phyloP scores from a whole-genome alignment of 2,888 invertebrate species.

The Orchesella flavescens region DNA sequence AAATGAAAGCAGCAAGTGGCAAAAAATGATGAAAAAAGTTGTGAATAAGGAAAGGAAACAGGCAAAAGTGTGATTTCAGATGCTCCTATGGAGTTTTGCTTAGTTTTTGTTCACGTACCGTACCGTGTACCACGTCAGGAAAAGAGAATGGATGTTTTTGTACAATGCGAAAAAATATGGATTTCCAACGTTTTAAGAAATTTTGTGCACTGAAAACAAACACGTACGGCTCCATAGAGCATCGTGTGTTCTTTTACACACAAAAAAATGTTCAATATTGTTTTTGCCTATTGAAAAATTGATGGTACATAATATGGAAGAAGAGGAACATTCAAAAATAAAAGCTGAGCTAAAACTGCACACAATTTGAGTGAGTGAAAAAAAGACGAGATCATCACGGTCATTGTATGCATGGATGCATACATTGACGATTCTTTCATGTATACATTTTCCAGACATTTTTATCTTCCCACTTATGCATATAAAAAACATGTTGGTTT shows the following conservation, averaged over 20 bases:
- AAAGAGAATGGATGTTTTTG: slow-evolving; percentile 21
- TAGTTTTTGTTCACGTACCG: slow-evolving; percentile 4
- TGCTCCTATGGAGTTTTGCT: slow-evolving; percentile 20
- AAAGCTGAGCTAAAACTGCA: not conserved
- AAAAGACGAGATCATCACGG: slow-evolving; percentile 18
- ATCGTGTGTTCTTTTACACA: too few relatives aligned
- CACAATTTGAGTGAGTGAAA: slow-evolving; percentile 2
- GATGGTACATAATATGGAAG: slow-evolving; percentile 13
- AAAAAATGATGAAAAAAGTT: slow-evolving; percentile 21
- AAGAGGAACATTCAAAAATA: not conserved
- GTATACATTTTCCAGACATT: not conserved
- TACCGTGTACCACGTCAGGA: slow-evolving; percentile 2
- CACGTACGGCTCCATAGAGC: too few relatives aligned
- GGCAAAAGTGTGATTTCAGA: slow-evolving; percentile 23
- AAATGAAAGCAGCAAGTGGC: slow-evolving; percentile 47
- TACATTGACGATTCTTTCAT: not conserved
- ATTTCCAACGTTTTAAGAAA: not conserved
- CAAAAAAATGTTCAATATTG: slow-evolving; percentile 25
- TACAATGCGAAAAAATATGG: slow-evolving; percentile 14
- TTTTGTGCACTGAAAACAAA: not conserved
- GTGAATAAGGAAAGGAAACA: slow-evolving; percentile 2
- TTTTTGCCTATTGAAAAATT: slow-evolving; percentile 8
- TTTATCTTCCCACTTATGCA: not conserved
- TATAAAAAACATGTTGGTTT: too few relatives aligned
- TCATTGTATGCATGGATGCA: slow-evolving; percentile 36